Evolutionary conservation across 2,797 vertebrate species (phyloP), one percentile per base, ranked within the genome.

Genomic region (Ceyx erithaca): DNA sequence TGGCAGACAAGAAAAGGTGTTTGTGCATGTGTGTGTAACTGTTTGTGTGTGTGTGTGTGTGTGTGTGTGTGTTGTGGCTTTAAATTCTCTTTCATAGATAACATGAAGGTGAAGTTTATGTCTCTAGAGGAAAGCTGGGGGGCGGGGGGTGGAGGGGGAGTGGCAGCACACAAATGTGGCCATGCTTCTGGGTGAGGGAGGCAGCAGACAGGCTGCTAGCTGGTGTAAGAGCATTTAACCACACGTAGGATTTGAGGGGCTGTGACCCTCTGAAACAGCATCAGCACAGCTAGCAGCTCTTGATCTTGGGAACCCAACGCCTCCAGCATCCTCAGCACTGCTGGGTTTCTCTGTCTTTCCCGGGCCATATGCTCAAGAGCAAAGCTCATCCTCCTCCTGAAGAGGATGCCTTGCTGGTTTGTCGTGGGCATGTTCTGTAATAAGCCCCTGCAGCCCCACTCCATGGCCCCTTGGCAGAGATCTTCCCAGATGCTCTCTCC

Each of bases 11-110:
- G 93, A 62, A 88, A 62, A 85, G 1, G 21, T 95, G 92, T 95
- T 92, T 89, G 80, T 95, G 78, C 94, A 76, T 49, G 86, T 95
- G 78, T 84, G 94, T 70, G 54, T 93, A 92, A 51, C 84, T 92
- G 23, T 21, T 41, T 92, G 76, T 92, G 82, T 61, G 80, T 92
- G 84, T 61, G 79, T 49, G 48, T 49, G 23, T 95, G 89, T 77
- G 75, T 17, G 88, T 18, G 80, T 41, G 79, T 48, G 73, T 87
- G 76, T 92, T 95, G 89, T 77, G 75, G 84, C 79, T 90, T 89
- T 67, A 83, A 93, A 66, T 78, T 89, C 62, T 71, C 59, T 83
- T 77, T 45, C 0, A 0, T 82, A 81, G 92, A 87, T 80, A 33
- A 69, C 1, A 4, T 45, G 23, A 64, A 87, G 52, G 55, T 86